Conservation (phyloP, 2,888 invertebrate genomes). For the Capitulum mitella region DNA sequence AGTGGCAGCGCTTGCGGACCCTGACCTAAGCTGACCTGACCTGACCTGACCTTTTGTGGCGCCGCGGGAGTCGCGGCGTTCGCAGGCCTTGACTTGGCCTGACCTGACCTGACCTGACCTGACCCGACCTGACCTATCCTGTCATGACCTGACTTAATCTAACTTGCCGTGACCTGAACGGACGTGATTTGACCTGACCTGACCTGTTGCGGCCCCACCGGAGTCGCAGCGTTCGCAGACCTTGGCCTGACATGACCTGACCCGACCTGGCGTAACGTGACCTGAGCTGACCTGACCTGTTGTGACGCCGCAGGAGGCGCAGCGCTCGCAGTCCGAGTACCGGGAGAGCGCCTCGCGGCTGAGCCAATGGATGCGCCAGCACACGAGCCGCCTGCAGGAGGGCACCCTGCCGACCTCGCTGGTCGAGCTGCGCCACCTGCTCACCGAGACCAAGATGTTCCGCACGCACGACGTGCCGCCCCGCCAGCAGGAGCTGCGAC, state of each 20-base stretch:
- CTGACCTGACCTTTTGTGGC: neutral
- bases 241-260: neutral
- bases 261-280: neutral
- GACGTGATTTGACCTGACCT: neutral
- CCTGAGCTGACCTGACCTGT: neutral
- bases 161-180: neutral
- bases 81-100: neutral
- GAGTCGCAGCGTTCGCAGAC: too few relatives aligned
- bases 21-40: neutral
- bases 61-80: neutral
- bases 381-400: neutral
- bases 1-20: too few relatives aligned
- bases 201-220: neutral
- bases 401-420: constrained; percentile 1
- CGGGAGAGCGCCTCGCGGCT: neutral
- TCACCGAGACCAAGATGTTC: constrained; percentile 7
- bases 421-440: neutral
- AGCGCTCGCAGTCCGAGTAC: neutral
- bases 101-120: neutral
- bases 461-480: constrained; percentile 10
- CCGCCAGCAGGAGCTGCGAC: neutral
- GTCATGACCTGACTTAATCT: neutral
- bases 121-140: neutral
- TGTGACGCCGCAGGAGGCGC: neutral
- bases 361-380: neutral